Percentiles rank a stretch among this genome's conserved stretches.
Evolutionary conservation across 2,888 invertebrate species (phyloP).

Genomic region (Muschampia plurimacula): DNA sequence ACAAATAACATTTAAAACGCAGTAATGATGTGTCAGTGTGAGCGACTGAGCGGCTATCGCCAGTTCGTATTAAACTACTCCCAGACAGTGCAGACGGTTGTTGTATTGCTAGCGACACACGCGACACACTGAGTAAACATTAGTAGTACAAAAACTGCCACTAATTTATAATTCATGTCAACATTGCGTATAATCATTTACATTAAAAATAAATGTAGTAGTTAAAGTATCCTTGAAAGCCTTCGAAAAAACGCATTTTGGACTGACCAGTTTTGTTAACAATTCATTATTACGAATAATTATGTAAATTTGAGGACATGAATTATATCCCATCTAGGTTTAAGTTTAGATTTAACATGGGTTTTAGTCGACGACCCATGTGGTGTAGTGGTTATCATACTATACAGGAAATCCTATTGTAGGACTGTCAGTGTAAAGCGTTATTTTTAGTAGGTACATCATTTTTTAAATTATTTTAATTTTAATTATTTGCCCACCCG

Average conservation of each 20-base stretch:
- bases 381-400: no score
- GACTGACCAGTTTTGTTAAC: constrained; percentile 6
- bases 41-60: no score
- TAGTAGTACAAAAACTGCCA: constrained; percentile 38
- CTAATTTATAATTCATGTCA: constrained; percentile 13
- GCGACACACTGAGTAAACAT: constrained; percentile 14
- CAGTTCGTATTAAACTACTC: not conserved
- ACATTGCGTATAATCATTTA: constrained; percentile 21
- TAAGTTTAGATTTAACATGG: no score
- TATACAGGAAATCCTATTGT: no score
- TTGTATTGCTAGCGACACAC: not conserved
- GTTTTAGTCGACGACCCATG: no score
- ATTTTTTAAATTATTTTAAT: no score
- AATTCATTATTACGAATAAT: not conserved
- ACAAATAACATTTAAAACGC: no score
- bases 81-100: not conserved
- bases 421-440: no score
- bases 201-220: constrained; percentile 28
- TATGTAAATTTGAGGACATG: not conserved
- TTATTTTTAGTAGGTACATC: no score
- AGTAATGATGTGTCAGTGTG: no score
- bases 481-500: no score
- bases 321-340: not conserved
- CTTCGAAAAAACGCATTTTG: not conserved
- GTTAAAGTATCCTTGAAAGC: constrained; percentile 18